Base-by-base conservation (phyloP, 2,888 invertebrate species). In the Ptychoptera contaminata region DNA sequence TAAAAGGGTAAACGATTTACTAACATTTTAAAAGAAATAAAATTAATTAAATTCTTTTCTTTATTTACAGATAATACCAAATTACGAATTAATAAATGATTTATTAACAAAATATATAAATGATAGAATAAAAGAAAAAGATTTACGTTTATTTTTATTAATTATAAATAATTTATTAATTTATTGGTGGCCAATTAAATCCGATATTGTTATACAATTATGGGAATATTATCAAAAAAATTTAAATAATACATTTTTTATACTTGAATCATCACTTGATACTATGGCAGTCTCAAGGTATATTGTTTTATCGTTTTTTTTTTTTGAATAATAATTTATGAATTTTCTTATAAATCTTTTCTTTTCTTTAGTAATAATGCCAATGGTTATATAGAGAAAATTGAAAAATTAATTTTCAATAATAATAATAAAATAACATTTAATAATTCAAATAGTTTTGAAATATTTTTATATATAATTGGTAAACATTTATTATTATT, bases 191-290 rank as follows among this genome's bases (percentile, higher is more conserved):
- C 62, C 65, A 29, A 65, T 70, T 9, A 67, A 67, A 49, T 64
- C 67, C 9, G 67, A 69, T 47, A 63, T 71, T 40, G 56, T 72
- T 14, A 67, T 69, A 47, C 56, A 66, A 37, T 56, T 76, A 2
- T 74, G 76, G 73, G 76, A 76, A 51, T 70, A 71, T 54, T 72
- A 73, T 52, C 71, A 75, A 52, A 69, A 71, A 45, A 65, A 69
- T 54, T 59, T 76, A 5, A 72, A 75, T 53, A 67, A 68, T 32
- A 65, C 68, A 2, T 75, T 74, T 53, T 61, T 68, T 46, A 53
- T 69, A 11, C 61, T 67, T 16, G 67, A 67, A 23, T 55, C 67
- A n/a, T 62, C 70, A 0, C 57, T 69, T 40, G 67, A 68, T 41
- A 68, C 67, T 55, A 62, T 69, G 42, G 65, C 64, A 2, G 53